phyloP scores from a whole-genome alignment of 1,140 invertebrate species.

The Meloidogyne chitwoodi region DNA sequence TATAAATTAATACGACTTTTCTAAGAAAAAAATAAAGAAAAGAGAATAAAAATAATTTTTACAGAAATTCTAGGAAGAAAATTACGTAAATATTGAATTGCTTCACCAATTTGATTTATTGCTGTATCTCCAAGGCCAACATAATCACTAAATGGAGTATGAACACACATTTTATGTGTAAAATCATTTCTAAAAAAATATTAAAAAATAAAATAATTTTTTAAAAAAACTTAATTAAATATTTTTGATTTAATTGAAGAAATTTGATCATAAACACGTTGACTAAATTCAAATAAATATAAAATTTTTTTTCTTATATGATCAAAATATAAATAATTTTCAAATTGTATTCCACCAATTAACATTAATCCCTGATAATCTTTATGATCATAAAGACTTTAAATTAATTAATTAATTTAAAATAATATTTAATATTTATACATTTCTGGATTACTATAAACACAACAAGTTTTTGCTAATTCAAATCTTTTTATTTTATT shows the following conservation, averaged over 20 bases:
- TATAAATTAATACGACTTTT: background rate
- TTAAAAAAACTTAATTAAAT: background rate
- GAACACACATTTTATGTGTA: conserved; percentile 31
- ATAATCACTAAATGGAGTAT: conserved; percentile 35
- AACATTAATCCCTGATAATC: background rate
- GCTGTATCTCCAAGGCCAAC: background rate
- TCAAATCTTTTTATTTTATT: background rate
- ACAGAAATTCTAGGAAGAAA: conserved; percentile 4
- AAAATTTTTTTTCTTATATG: conserved; percentile 1
- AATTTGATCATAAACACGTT: background rate
- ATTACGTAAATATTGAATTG: background rate
- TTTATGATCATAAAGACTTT: background rate
- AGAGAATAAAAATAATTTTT: background rate
- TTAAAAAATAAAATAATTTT: background rate
- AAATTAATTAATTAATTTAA: background rate
- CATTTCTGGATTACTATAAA: background rate
- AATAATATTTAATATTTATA: background rate
- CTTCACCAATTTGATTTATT: background rate
- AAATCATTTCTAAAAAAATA: conserved; percentile 1
- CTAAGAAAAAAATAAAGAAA: background rate
- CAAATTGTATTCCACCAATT: background rate
- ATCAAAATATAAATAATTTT: conserved; percentile 2
- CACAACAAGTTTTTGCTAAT: conserved; percentile 14
- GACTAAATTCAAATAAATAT: background rate
- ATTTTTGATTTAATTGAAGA: background rate